Base-by-base conservation (phyloP, 2,113 vertebrate species). In the Chloropsis hardwickii region DNA sequence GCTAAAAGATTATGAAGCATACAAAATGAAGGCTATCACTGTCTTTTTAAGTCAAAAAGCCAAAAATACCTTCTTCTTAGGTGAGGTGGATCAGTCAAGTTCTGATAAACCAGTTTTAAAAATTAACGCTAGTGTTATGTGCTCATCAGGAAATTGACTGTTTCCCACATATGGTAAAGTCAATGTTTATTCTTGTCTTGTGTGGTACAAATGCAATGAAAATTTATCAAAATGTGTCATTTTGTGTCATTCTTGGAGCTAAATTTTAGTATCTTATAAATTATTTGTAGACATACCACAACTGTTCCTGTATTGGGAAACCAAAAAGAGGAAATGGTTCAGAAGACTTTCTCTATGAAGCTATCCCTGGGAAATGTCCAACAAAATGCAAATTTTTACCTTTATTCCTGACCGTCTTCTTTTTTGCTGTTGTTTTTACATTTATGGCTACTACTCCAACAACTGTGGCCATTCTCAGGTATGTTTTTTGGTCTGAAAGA, bases 221-320 rank as follows among this genome's bases (percentile, higher is more conserved):
- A 21, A 27, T n/a, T 7, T 54, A 17, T 11, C 17, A 7, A 60
- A 39, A 64, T 23, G 1, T 66, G 7, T 61, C 3, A 35, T 54
- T 84, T 64, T 16, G 5, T 37, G 10, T 79, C 6, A 31, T 64
- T 78, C 11, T 50, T 90, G 33, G 8, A 74, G 24, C 19, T 91
- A 37, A 91, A 35, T 54, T 92, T 94, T n/a, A n/a, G n/a, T 95
- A 19, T 71, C 58, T 35, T 71, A 25, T 79, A 58, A 61, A 84
- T 82, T 93, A 47, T 87, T 94, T 56, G 23, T 74, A 98, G 98
- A 44, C 21, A 3, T 98, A 96, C 86, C 62, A 95, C 77, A 98
- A 98, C 81, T 98, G 98, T 88, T 97, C 98, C 69, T 98, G 98
- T 81, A 51, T 98, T 94, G 91, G 88, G 86, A 92, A 93, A 54